Base-by-base conservation (phyloP, 2,797 vertebrate genomes). In the Nyctalus aviator region DNA sequence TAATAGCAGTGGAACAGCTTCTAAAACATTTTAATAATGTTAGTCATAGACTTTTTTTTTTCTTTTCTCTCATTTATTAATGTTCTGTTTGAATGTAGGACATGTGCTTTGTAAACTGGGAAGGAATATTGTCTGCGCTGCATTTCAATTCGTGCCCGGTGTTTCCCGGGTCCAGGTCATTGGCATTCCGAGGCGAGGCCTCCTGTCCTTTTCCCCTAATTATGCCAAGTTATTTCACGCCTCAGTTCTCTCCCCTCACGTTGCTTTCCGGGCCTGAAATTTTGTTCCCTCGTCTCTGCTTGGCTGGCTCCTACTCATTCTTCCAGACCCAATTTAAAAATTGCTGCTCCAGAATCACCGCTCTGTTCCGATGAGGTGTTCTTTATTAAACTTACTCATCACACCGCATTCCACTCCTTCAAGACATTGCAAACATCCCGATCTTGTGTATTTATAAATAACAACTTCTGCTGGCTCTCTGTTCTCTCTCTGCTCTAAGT, bases 141-240 rank as follows among this genome's bases (percentile, higher is more conserved):
- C 15, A 35, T 87, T 91, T 90, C 85, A 59, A 57, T n/a, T 53
- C 71, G 55, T n/a, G 73, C 55, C 69, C 27, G 35, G 76, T 57
- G 55, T 55, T 73, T 93, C 68, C 62, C 37, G 21, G 66, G 87
- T 88, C 90, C 94, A 86, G 64, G 53, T 89, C 68, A 82, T 94
- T 78, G 92, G 64, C 62, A 71, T 95, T 94, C 92, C 23, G 64
- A 44, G 64, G 92, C 57, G 78, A 84, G 84, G 41, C 64, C 68
- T 90, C 93, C 84, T 84, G 85, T 82, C 84, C 91, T 89, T 57
- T 30, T 68, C 50, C 91, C 92, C 92, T 81, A 95, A 44, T 94
- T 86, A 82, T 25, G 75, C 93, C 93, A 84, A 93, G 94, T 96
- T 87, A 96, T 95, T 96, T 97, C 96, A 95, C 2, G 72, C 93